Base-by-base conservation (phyloP, 2,797 vertebrate species). In the Sandelia bainsii region DNA sequence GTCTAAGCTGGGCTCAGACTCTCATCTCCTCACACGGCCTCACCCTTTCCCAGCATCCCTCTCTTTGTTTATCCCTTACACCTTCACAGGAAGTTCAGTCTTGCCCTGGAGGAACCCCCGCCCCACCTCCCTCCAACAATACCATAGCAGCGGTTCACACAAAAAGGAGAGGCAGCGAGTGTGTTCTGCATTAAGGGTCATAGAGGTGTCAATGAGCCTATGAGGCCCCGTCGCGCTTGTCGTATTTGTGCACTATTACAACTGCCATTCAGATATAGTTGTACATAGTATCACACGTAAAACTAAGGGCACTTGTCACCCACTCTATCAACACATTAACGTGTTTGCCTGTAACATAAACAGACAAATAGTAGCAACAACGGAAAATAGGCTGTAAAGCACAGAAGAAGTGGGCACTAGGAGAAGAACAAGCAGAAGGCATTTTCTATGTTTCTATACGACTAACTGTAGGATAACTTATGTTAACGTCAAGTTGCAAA, bases 1-100 rank as follows among this genome's bases (percentile, higher is more conserved):
- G 87, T 88, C 84, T 92, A 93, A 93, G 92, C 89, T 69, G 1
- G 92, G 90, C 88, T 94, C 90, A 93, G 91, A 93, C 91, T 80
- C 90, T 92, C 91, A 92, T 93, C 92, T 92, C 90, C 87, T 87
- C 81, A 76, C 75, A 80, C 40, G 10, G 80, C 85, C 77, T 81
- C 65, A 17, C 67, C 85, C 87, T 76, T 89, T 86, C 88, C 82
- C 80, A 81, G 69, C 89, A 85, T 87, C 87, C 82, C 74, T 83
- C 77, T 81, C 83, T 86, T 72, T 68, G 60, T 89, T 91, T 87
- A 92, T 93, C 90, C 88, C 88, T 84, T 91, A 93, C 92, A 94
- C 92, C 91, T 93, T 87, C 71, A 82, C 80, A 91, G 91, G 90
- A 94, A 94, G 90, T 93, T 93, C 91, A 92, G 56, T 65, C 63